Percentiles rank a stretch among this genome's conserved stretches.
Conservation (phyloP, 2,797 vertebrate species). For the Myotis planiceps region DNA sequence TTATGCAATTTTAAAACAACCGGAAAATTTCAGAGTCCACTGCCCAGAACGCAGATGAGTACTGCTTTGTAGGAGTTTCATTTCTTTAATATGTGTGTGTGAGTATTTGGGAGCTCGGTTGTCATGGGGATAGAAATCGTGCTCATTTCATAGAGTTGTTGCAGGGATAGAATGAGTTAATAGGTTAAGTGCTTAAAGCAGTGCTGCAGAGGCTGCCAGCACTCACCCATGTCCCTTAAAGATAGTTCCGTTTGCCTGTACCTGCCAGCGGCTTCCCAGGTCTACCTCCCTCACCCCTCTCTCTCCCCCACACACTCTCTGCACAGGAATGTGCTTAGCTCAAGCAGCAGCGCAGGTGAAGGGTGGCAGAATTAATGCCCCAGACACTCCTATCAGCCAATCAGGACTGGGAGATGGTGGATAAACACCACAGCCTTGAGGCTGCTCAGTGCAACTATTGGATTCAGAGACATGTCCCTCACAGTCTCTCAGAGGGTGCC, state of each 20-base stretch:
- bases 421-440: background rate
- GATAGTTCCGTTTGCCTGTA: background rate
- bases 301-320: background rate
- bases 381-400: background rate
- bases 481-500: background rate
- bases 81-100: background rate
- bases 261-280: background rate
- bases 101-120: background rate
- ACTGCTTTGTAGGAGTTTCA: background rate
- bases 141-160: background rate
- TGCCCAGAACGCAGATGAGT: background rate
- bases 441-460: accelerated
- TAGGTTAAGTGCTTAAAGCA: background rate
- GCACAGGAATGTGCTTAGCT: background rate
- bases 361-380: background rate
- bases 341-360: background rate
- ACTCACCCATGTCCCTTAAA: background rate
- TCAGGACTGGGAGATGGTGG: background rate
- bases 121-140: background rate
- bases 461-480: background rate
- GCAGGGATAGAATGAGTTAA: background rate
- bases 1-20: background rate
- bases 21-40: background rate
- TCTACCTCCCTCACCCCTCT: background rate
- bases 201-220: too few species aligned